phyloP scores from a whole-genome alignment of 2,113 vertebrate species.

The Parus major region DNA sequence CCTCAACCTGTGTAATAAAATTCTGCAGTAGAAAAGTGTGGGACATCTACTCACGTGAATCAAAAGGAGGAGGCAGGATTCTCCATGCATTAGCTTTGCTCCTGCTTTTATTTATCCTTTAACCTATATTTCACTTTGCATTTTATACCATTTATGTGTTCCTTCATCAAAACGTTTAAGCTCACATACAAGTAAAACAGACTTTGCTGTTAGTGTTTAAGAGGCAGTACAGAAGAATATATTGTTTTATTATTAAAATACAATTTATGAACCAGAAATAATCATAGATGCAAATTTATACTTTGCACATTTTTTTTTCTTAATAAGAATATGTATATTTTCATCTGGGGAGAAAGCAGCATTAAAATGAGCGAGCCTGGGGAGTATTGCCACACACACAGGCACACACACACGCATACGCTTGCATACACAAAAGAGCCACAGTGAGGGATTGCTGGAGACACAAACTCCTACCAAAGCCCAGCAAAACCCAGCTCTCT shows the following conservation, averaged over 20 bases:
- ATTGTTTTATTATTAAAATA: slow-evolving; percentile 36
- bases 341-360: slow-evolving; percentile 41
- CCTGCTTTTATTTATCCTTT: not conserved
- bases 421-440: not conserved
- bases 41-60: not conserved
- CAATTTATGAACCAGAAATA: slow-evolving; percentile 45
- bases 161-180: not conserved
- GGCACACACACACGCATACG: fast-evolving
- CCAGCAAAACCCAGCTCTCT: not conserved
- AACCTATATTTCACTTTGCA: not conserved
- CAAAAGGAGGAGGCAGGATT: not conserved
- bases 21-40: not conserved
- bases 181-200: not conserved
- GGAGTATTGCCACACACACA: slow-evolving; percentile 12
- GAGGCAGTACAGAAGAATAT: not conserved
- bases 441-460: not conserved
- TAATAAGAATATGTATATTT: slow-evolving; percentile 57
- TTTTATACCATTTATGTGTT: not conserved
- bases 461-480: not conserved
- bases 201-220: not conserved
- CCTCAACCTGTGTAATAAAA: not conserved
- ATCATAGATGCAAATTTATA: slow-evolving; percentile 50
- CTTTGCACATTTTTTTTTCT: slow-evolving; percentile 34
- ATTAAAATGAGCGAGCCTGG: slow-evolving; percentile 40
- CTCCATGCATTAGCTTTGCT: not conserved